These are phyloP conservation scores for Oreochromis grahami DNA, from an alignment of 2,797 vertebrate genomes.

Conservation along the genomic window DNA sequence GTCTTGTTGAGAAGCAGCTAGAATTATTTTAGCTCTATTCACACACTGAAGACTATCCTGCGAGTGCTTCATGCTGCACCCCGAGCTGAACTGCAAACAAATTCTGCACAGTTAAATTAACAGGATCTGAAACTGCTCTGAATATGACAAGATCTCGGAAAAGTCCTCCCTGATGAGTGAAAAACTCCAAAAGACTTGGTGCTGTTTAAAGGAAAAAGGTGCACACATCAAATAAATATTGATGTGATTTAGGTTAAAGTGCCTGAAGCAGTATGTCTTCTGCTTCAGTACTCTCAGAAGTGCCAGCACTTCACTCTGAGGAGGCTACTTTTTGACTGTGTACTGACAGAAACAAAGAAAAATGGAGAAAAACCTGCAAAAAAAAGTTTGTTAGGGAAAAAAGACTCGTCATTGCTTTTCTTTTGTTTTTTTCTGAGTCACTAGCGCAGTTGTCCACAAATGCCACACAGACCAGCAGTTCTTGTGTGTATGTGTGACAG, in stretches of 20 bases:
- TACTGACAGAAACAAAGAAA: neutral
- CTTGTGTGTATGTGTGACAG: rapidly evolving
- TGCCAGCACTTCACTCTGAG: neutral
- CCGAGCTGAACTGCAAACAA: neutral
- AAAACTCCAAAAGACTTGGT: neutral
- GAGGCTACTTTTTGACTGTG: neutral
- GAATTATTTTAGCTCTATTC: neutral
- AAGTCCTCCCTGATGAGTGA: neutral
- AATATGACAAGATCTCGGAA: neutral
- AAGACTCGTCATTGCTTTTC: neutral
- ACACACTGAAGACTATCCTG: no score
- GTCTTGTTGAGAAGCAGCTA: neutral
- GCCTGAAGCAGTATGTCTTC: neutral
- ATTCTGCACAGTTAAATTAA: neutral
- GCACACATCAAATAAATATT: neutral
- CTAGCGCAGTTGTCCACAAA: neutral
- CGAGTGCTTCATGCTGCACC: neutral
- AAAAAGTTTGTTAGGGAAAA: neutral
- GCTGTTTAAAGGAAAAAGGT: neutral
- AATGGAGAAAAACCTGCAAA: rapidly evolving
- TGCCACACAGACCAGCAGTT: neutral
- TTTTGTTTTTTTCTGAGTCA: neutral
- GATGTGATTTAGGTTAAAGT: neutral
- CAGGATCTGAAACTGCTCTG: neutral
- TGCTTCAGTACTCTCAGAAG: neutral